Evolutionary conservation across 2,888 invertebrate genomes (phyloP), one percentile per base, ranked within the genome.

Genomic region (Koerneria pararmatus): DNA sequence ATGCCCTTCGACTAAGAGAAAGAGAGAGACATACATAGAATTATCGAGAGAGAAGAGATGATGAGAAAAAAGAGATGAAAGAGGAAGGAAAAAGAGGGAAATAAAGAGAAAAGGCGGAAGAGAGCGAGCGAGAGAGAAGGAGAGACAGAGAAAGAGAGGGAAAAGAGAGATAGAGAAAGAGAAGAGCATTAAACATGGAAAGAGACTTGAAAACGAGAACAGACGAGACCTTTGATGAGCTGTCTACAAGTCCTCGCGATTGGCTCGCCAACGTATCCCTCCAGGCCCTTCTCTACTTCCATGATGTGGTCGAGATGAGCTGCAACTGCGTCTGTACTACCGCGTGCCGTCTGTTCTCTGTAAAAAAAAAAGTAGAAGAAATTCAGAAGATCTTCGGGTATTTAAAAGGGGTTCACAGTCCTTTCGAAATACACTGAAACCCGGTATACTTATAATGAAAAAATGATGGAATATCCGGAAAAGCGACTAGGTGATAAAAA

Each of bases 201-300:
- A n/a, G n/a, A n/a, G n/a, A n/a, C n/a, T n/a, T n/a, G n/a, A n/a
- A n/a, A n/a, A n/a, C n/a, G n/a, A n/a, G n/a, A n/a, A n/a, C n/a
- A n/a, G n/a, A n/a, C n/a, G n/a, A n/a, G 34, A 71, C 72, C 74
- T 64, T 69, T 69, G 22, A 76, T 67, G 37, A 78, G 46, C 34
- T 74, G 71, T 29, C 70, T 69, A 65, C 82, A 82, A 34, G 73
- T 75, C 62, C 72, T 71, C 22, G 74, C 80, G 54, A 82, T 80
- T n/a, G 77, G 74, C 65, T 77, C 74, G 6, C 80, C 82, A 41
- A 68, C 68, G 71, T 80, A 82, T 2, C 78, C 77, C 32, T 82
- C 82, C 57, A 83, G 80, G 35, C 71, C 69, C 31, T 70, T 65
- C 62, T 81, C 80, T 56, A 82, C 77, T 22, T 74, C 70, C 41